A percentile compares a stretch with the other conserved stretches of the same genome.
phyloP scores from a whole-genome alignment of 2,113 vertebrate genomes.

The Otis tarda region DNA sequence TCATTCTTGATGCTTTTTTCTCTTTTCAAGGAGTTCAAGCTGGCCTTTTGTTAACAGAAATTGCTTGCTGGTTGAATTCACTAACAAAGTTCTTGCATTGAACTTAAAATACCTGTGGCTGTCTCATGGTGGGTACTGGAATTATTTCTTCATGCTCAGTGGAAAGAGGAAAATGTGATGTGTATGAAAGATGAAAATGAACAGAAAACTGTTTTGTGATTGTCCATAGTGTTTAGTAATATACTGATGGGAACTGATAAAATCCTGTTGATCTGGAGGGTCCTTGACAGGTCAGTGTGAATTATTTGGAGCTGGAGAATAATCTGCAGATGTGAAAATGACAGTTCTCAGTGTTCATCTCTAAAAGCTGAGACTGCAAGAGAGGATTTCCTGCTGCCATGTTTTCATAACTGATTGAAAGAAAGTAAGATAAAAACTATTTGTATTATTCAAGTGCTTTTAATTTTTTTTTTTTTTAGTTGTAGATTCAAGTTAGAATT shows the following conservation, averaged over 20 bases:
- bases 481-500: background rate
- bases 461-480: background rate
- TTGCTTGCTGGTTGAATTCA: slow-evolving; percentile 22
- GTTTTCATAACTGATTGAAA: background rate
- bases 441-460: background rate
- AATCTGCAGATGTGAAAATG: background rate
- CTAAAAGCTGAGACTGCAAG: background rate
- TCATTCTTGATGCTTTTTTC: background rate
- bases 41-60: slow-evolving; percentile 38
- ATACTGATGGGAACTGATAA: background rate
- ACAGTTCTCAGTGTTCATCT: background rate
- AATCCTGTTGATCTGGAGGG: background rate
- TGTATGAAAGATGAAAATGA: background rate
- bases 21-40: slow-evolving; percentile 7
- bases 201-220: background rate
- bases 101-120: background rate
- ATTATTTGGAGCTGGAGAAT: background rate
- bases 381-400: background rate
- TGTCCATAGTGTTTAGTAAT: background rate
- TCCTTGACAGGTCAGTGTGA: background rate
- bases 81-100: background rate
- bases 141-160: background rate
- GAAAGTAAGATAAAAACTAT: background rate
- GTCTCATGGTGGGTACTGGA: background rate
- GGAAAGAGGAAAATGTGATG: background rate